phyloP scores from a whole-genome alignment of 2,888 invertebrate genomes.

The Ochlodes sylvanus region DNA sequence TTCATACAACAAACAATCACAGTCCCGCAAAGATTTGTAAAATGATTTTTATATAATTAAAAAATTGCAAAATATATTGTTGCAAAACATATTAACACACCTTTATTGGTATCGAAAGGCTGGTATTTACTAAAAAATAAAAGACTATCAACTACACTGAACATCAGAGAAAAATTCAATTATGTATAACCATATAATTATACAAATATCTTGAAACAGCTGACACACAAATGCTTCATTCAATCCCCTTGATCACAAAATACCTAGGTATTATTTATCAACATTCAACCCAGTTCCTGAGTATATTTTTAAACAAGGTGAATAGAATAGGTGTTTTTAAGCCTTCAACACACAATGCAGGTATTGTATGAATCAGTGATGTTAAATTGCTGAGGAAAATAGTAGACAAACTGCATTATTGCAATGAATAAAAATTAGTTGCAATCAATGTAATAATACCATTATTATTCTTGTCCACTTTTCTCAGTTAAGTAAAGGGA shows the following conservation, averaged over 20 bases:
- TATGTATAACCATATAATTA: neutral
- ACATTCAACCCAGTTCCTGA: constrained; percentile 4
- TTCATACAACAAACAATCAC: neutral
- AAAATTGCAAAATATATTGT: neutral
- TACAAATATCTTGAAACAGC: neutral
- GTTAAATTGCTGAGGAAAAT: too few species aligned
- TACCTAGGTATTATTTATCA: constrained; percentile 7
- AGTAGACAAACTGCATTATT: too few species aligned
- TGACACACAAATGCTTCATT: neutral
- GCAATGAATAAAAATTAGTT: too few species aligned
- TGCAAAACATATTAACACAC: neutral
- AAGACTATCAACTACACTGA: neutral
- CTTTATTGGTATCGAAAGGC: neutral
- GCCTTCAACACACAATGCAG: constrained; percentile 10
- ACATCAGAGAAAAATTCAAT: neutral
- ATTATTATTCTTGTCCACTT: too few species aligned
- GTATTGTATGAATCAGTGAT: neutral
- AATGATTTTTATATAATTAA: too few species aligned
- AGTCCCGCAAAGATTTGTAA: too few species aligned
- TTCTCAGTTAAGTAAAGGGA: too few species aligned
- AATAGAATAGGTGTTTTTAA: constrained; percentile 21
- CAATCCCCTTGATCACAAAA: neutral
- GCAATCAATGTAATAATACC: too few species aligned
- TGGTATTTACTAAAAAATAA: neutral
- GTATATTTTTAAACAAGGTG: constrained; percentile 12